A percentile compares a stretch with the other conserved stretches of the same genome.
Evolutionary conservation across 2,797 vertebrate species (phyloP).

Genomic region (Pampus argenteus): DNA sequence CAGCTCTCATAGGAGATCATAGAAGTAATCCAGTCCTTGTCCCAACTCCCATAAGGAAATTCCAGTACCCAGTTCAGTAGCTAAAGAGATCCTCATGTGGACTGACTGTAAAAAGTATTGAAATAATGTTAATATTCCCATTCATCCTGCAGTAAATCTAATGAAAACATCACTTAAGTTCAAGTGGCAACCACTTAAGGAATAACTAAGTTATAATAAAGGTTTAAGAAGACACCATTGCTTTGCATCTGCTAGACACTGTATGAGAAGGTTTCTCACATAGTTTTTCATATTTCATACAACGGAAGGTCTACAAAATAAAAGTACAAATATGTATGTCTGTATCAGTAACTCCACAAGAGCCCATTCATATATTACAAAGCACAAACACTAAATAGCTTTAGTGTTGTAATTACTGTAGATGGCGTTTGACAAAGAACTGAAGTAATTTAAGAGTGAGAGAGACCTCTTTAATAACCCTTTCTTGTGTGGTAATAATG

Average conservation of each 20-base stretch:
- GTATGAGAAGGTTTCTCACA: too few species aligned
- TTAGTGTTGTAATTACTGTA: too few species aligned
- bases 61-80: conserved; percentile 93
- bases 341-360: too few species aligned
- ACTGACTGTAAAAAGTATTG: conserved; percentile 87
- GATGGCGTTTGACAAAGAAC: too few species aligned
- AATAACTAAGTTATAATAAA: too few species aligned
- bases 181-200: not conserved
- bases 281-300: too few species aligned
- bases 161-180: not conserved
- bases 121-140: conserved; percentile 13
- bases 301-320: too few species aligned
- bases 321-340: too few species aligned
- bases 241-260: too few species aligned
- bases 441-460: conserved; percentile 32
- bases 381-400: too few species aligned
- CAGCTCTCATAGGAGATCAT: conserved; percentile 90
- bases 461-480: conserved; percentile 33
- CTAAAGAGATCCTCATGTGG: conserved; percentile 90
- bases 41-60: conserved; percentile 98
- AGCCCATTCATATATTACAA: too few species aligned
- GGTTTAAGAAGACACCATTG: too few species aligned
- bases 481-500: not conserved
- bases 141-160: not conserved
- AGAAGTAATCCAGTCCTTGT: conserved; percentile 99